These are phyloP conservation scores for Dasyprocta punctata DNA, from an alignment of 2,113 vertebrate genomes.

Conservation along the genomic window DNA sequence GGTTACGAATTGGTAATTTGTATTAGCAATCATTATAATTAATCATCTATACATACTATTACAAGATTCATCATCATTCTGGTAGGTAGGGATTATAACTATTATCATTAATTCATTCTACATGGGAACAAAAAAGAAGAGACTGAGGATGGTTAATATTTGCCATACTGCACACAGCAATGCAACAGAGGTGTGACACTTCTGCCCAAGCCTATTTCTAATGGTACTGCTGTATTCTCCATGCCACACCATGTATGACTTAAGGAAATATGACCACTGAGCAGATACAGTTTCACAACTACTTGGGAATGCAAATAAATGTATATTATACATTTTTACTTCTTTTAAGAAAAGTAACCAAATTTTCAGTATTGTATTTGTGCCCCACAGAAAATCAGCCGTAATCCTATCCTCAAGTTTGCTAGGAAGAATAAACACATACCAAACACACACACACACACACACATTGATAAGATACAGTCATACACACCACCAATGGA, in stretches of 20 bases:
- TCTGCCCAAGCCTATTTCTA: not conserved
- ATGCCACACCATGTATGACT: not conserved
- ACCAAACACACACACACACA: not conserved
- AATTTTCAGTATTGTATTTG: not conserved
- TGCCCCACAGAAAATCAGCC: not conserved
- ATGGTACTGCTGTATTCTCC: not conserved
- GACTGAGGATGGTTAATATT: not conserved
- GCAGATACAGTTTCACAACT: not conserved
- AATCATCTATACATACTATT: not conserved
- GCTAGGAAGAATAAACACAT: not conserved
- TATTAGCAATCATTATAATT: conserved; percentile 30
- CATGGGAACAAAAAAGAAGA: not conserved
- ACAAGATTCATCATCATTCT: not conserved
- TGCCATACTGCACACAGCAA: not conserved
- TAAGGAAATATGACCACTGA: not conserved
- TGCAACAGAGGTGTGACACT: not conserved
- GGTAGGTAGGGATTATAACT: not conserved
- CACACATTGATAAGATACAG: not conserved
- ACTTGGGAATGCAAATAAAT: not conserved
- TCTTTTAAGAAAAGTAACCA: not conserved
- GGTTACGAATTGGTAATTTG: not conserved
- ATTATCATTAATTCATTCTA: not conserved
- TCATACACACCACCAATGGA: not conserved
- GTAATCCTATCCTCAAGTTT: not conserved
- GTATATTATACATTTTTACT: not conserved